Evolutionary conservation across 2,888 invertebrate species (phyloP).

Genomic region (Platerodrilus igneus): DNA sequence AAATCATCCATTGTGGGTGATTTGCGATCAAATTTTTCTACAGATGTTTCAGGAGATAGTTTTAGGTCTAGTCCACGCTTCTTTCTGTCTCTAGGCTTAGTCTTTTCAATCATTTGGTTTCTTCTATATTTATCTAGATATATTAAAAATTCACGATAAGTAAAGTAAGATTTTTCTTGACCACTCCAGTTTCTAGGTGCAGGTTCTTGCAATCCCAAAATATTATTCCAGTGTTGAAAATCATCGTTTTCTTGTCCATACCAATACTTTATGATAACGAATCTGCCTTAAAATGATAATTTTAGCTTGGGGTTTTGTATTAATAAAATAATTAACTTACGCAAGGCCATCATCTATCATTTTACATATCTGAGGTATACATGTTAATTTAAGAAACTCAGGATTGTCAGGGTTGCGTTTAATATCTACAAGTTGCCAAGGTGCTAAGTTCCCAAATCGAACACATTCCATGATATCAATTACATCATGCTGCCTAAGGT

Average conservation of each 20-base stretch:
- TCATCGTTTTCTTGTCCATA: constrained; percentile 68
- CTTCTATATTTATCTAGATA: constrained; percentile 61
- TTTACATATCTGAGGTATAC: constrained; percentile 64
- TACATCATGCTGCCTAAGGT: constrained; percentile 54
- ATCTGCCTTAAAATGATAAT: constrained; percentile 49
- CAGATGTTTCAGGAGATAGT: constrained; percentile 46
- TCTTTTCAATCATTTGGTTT: constrained; percentile 48
- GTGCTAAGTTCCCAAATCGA: constrained; percentile 72
- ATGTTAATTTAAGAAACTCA: constrained; percentile 65
- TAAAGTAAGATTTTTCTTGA: constrained; percentile 63
- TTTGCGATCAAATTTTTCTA: constrained; percentile 43
- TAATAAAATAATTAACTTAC: constrained; percentile 50
- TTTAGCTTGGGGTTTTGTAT: not conserved
- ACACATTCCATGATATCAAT: constrained; percentile 65
- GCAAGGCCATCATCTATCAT: constrained; percentile 77
- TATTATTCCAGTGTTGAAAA: constrained; percentile 67
- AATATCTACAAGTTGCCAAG: constrained; percentile 76
- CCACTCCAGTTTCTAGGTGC: constrained; percentile 70
- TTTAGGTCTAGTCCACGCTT: constrained; percentile 39
- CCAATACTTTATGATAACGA: constrained; percentile 73
- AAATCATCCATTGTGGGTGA: constrained; percentile 56
- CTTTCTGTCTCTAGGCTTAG: constrained; percentile 36
- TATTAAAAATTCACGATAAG: constrained; percentile 63
- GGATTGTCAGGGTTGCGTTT: constrained; percentile 68
- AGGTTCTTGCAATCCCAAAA: constrained; percentile 64